Evolutionary conservation across 2,113 vertebrate species (phyloP), one percentile per base, ranked within the genome.

Genomic region (Motacilla alba): DNA sequence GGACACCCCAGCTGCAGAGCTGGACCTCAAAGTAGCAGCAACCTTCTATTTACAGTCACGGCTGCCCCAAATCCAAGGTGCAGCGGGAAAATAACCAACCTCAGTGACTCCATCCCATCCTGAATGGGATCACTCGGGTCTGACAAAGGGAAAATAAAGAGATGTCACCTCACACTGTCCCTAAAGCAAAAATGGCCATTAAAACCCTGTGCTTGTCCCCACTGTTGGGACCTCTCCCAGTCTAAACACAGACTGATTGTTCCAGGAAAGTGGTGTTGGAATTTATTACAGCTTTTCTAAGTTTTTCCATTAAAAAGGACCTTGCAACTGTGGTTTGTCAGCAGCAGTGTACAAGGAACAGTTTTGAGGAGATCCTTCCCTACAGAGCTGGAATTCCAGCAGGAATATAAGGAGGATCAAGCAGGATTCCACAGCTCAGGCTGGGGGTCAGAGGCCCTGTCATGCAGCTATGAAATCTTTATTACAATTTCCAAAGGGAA

Each of bases 41-140:
- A 3, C 7, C 2, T 0, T 8, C 1, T 4, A 15, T 58, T 86
- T 58, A 47, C 20, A 50, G 55, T 15, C n/a, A 33, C 5, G 28
- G 4, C 15, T 24, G 16, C 62, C 72, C 37, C 35, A 63, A 74
- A 50, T 2, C 37, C 67, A 27, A 50, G 1, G 19, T 28, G 26
- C 22, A 13, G 47, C 0, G 2, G 43, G 26, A 4, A 52, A 14
- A 11, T 10, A 15, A 35, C 18, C 31, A 46, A 33, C 46, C 81
- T 33, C 56, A 17, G 7, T 1, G 3, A 7, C 17, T 41, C 63
- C 64, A 46, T 30, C 43, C 59, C 2, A 0, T 15, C 31, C 43
- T 23, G 31, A 74, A n/a, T 1, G 43, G 5, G 18, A 26, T 46
- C 47, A 3, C 31, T 15, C 1, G 35, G 59, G 19, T 21, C 39